Conservation (phyloP, 2,888 invertebrate species). For the Steinernema hermaphroditum region DNA sequence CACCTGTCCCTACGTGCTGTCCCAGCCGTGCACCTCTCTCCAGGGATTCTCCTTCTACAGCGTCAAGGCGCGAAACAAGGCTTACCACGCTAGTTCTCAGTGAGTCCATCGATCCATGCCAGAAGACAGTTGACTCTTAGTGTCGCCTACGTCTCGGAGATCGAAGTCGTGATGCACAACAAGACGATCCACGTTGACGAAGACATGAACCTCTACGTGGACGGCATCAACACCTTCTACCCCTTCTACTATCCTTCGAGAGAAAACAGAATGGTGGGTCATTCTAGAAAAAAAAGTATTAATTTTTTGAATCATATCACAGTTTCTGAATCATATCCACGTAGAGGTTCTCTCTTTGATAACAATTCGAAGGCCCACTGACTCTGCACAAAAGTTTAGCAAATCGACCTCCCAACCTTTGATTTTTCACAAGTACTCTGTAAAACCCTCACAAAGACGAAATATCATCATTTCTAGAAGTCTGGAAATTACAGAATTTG, state of each 20-base stretch:
- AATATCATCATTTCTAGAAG: too few relatives aligned
- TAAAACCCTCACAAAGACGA: too few relatives aligned
- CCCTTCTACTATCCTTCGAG: conserved; percentile 55
- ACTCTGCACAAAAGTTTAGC: too few relatives aligned
- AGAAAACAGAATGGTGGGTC: conserved; percentile 23
- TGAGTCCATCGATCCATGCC: conserved; percentile 1
- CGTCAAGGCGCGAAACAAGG: conserved; percentile 51
- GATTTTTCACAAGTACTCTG: too few relatives aligned
- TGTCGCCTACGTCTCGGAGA: conserved; percentile 48
- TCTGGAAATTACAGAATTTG: too few relatives aligned
- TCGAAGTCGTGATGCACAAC: conserved; percentile 51
- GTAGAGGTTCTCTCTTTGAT: too few relatives aligned
- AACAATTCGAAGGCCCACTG: too few relatives aligned
- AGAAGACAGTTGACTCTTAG: conserved; percentile 45
- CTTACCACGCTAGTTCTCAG: not conserved
- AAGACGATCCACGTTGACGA: conserved; percentile 49
- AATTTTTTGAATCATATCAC: too few relatives aligned
- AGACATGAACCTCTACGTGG: conserved; percentile 43
- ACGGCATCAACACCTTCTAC: conserved; percentile 36
- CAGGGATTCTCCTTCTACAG: conserved; percentile 43
- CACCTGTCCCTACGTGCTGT: conserved; percentile 65
- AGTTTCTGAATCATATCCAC: too few relatives aligned
- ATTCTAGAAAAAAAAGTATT: too few relatives aligned
- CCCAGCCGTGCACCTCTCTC: conserved; percentile 46
- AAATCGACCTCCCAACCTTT: too few relatives aligned